These are phyloP conservation scores for Geodia barretti DNA, from an alignment of 37 sponge, comb jelly and placozoan species.

Conservation along the genomic window DNA sequence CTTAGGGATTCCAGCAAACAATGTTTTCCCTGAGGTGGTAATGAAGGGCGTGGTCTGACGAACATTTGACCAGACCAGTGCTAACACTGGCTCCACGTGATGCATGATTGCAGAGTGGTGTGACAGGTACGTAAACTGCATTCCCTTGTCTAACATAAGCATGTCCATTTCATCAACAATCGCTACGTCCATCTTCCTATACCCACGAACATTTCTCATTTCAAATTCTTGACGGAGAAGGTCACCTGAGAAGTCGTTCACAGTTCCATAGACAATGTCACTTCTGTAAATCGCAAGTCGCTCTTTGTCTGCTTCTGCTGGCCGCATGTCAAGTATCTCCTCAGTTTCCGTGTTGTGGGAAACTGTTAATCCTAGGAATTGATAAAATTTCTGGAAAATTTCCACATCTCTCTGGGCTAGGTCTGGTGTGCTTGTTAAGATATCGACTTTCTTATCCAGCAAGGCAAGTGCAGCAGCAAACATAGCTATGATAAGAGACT, in stretches of 20 bases:
- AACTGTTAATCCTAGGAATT: background rate
- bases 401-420: constrained; percentile 18
- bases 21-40: background rate
- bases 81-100: constrained; percentile 27
- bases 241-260: constrained; percentile 22
- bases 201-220: background rate
- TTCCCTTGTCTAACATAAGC: constrained; percentile 35
- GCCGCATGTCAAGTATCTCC: background rate
- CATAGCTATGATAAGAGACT: constrained; percentile 47
- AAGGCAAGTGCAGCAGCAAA: constrained; percentile 33
- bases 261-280: constrained; percentile 31
- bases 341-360: constrained; percentile 14
- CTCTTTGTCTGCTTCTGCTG: constrained; percentile 7
- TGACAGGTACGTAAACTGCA: constrained; percentile 42
- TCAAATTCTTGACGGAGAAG: constrained; percentile 32
- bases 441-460: constrained; percentile 27
- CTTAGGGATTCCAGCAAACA: constrained; percentile 18
- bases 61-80: constrained; percentile 26
- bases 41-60: constrained; percentile 3
- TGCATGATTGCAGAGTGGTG: constrained; percentile 6
- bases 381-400: constrained; percentile 8
- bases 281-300: background rate
- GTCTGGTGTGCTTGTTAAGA: constrained; percentile 30
- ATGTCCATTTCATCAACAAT: constrained; percentile 37
- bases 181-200: background rate